These are phyloP conservation scores for Carcinoscorpius rotundicauda DNA, from an alignment of 1,140 invertebrate species.

Conservation along the genomic window DNA sequence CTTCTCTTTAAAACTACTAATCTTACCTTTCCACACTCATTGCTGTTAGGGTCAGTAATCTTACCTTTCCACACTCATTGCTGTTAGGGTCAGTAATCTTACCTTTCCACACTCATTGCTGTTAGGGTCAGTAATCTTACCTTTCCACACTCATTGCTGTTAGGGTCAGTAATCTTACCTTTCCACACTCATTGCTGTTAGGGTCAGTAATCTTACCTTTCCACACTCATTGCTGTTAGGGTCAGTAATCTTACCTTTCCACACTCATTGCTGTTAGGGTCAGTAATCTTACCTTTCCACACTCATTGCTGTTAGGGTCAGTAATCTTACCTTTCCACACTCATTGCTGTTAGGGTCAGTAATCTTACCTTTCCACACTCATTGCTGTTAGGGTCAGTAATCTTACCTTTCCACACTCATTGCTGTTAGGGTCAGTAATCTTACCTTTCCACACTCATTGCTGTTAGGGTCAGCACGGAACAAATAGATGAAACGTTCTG, in stretches of 20 bases:
- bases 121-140: constrained; percentile 62
- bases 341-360: constrained; percentile 63
- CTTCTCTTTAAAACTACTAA: too few relatives aligned
- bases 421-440: constrained; percentile 50
- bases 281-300: too few relatives aligned
- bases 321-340: too few relatives aligned
- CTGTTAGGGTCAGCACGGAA: constrained; percentile 59
- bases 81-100: constrained; percentile 58
- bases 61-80: constrained; percentile 54
- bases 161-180: too few relatives aligned
- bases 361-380: constrained; percentile 50
- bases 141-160: constrained; percentile 56
- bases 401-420: constrained; percentile 54
- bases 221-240: constrained; percentile 57
- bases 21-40: constrained; percentile 44
- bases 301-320: constrained; percentile 63
- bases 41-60: constrained; percentile 58
- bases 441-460: constrained; percentile 46
- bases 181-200: constrained; percentile 57
- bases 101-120: constrained; percentile 53
- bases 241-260: too few relatives aligned
- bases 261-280: constrained; percentile 64
- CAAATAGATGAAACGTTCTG: constrained; percentile 63
- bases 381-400: constrained; percentile 63
- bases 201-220: too few relatives aligned